These are phyloP conservation scores for Ursus arctos DNA, from an alignment of 2,113 vertebrate genomes.

Conservation along the genomic window DNA sequence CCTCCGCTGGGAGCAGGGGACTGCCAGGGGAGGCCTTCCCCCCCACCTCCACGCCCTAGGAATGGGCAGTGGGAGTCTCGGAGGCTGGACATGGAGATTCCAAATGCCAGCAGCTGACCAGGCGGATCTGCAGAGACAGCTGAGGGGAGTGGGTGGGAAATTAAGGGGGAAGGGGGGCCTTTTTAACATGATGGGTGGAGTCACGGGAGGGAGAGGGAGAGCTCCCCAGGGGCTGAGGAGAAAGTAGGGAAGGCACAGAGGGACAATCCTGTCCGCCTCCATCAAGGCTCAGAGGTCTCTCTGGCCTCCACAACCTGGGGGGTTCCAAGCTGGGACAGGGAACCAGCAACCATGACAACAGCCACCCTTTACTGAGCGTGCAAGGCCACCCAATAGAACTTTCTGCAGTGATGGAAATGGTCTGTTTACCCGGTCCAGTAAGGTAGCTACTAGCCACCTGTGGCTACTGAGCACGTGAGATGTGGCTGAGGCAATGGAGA, in stretches of 20 bases:
- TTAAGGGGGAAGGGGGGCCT: not conserved
- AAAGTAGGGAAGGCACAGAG: not conserved
- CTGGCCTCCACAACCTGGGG: not conserved
- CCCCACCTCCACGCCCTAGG: not conserved
- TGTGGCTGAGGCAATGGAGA: not conserved
- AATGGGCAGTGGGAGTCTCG: not conserved
- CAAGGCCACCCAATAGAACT: rapidly evolving
- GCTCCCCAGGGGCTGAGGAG: not conserved
- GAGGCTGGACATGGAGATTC: not conserved
- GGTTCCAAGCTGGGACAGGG: not conserved
- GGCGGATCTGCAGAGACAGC: not conserved
- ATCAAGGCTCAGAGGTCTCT: not conserved
- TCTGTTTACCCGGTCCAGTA: not conserved
- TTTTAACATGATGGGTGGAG: not conserved
- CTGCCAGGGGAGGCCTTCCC: not conserved
- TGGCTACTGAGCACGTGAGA: not conserved
- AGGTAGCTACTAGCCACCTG: not conserved
- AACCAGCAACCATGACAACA: not conserved
- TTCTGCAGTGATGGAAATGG: not conserved
- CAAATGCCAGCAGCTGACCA: not conserved
- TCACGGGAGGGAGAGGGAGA: not conserved
- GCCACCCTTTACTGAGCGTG: not conserved
- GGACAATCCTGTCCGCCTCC: not conserved
- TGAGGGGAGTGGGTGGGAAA: not conserved
- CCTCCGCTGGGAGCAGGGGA: conserved; percentile 13